These are phyloP conservation scores for Mamestra configurata DNA, from an alignment of 1,140 invertebrate genomes.

Conservation along the genomic window DNA sequence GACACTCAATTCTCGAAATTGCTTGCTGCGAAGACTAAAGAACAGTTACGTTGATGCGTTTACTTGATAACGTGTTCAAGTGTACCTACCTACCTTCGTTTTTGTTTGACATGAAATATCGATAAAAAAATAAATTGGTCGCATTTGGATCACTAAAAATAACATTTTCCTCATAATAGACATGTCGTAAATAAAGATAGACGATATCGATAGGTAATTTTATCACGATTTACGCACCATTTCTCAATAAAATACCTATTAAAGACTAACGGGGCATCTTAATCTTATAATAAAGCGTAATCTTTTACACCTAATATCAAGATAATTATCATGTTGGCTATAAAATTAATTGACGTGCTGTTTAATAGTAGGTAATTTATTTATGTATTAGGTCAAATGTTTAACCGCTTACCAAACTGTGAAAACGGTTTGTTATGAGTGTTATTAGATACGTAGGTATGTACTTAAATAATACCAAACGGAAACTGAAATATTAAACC, in stretches of 20 bases:
- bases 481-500: neutral
- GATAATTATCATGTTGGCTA: neutral
- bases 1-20: slow-evolving; percentile 32
- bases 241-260: neutral
- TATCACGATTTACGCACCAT: neutral
- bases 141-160: neutral
- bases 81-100: neutral
- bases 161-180: neutral
- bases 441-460: no score
- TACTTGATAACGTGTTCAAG: neutral
- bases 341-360: slow-evolving; percentile 1
- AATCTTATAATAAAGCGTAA: no score
- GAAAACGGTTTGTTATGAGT: neutral
- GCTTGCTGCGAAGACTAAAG: neutral
- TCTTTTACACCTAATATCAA: neutral
- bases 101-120: neutral
- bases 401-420: neutral
- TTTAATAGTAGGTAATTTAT: neutral
- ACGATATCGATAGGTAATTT: neutral
- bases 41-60: slow-evolving; percentile 13
- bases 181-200: neutral
- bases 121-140: neutral
- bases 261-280: neutral
- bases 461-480: neutral
- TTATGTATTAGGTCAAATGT: neutral